Evolutionary conservation across 2,113 vertebrate genomes (phyloP), one percentile per base, ranked within the genome.

Genomic region (Himantopus leucocephalus): DNA sequence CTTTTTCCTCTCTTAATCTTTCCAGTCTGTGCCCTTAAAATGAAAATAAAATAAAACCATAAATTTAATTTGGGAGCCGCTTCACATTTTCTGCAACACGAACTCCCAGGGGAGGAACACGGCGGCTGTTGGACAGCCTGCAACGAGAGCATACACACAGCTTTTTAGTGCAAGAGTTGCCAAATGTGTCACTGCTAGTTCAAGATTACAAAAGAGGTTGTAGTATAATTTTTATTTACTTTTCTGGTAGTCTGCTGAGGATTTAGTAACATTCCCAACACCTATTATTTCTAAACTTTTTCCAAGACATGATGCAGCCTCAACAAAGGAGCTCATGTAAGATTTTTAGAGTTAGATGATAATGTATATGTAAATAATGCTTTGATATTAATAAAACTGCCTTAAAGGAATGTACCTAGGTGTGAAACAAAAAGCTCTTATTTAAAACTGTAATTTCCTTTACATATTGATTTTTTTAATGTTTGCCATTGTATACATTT

Each of bases 341-440:
- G 55, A 56, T 95, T 97, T 97, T 88, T 97, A 96, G 95, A 94
- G 86, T 26, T 96, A 97, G 97, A 93, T 78, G 60, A 84, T 97
- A 66, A 94, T 96, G 91, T 97, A 80, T 96, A 74, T 98, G 97
- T 97, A 98, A 94, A 94, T 98, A 97, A 95, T 93, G 92, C 94
- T 94, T 98, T 97, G 97, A 97, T 96, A 96, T 95, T 94, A 98
- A 96, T 97, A 96, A 97, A 98, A 97, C 97, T 98, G 97, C 98
- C 98, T 98, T 98, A 98, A 98, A 96, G 97, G 97, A 98, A 97
- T 98, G 95, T 92, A 97, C 95, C 92, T 94, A 89, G 97, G 95
- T 97, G 94, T 96, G 96, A 98, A 97, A 95, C 97, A 97, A 96
- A 97, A 96, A 98, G 95, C 96, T 98, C 97, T 97, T 97, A 98